A percentile compares a stretch with the other conserved stretches of the same genome.
These are phyloP conservation scores for Eupithecia subumbrata DNA, from an alignment of 2,888 invertebrate species.

Conservation along the genomic window DNA sequence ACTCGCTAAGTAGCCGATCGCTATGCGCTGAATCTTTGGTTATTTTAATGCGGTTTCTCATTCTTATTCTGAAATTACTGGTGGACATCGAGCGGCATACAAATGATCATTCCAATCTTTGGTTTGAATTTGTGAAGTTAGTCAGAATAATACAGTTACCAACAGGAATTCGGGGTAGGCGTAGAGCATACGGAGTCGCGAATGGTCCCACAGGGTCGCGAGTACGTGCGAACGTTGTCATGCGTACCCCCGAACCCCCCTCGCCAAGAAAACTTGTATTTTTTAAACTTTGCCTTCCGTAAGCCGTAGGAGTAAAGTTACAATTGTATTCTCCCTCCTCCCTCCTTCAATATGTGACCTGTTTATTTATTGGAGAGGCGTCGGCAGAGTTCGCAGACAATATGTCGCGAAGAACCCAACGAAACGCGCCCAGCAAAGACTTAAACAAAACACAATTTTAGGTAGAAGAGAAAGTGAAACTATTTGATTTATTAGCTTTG, in stretches of 20 bases:
- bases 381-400: constrained; percentile 81
- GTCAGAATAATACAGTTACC: constrained; percentile 29
- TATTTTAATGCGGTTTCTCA: constrained; percentile 73
- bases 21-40: constrained; percentile 71
- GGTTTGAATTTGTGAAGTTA: constrained; percentile 30
- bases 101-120: constrained; percentile 52
- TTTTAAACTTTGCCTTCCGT: constrained; percentile 81
- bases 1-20: constrained; percentile 56
- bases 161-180: constrained; percentile 26
- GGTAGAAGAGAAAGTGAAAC: constrained; percentile 68
- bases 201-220: constrained; percentile 44
- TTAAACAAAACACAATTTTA: constrained; percentile 77
- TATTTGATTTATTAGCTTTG: constrained; percentile 72
- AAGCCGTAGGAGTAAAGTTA: constrained; percentile 79
- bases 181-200: constrained; percentile 35
- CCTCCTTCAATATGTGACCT: constrained; percentile 83
- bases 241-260: constrained; percentile 55
- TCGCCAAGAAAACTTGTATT: constrained; percentile 77
- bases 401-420: constrained; percentile 77
- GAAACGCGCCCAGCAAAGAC: constrained; percentile 67
- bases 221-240: constrained; percentile 67
- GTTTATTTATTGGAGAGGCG: constrained; percentile 83
- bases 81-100: constrained; percentile 66
- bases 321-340: constrained; percentile 81
- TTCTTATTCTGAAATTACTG: constrained; percentile 73